These are phyloP conservation scores for Reticulitermes lucifugus DNA, from an alignment of 2,888 invertebrate genomes.

Conservation along the genomic window DNA sequence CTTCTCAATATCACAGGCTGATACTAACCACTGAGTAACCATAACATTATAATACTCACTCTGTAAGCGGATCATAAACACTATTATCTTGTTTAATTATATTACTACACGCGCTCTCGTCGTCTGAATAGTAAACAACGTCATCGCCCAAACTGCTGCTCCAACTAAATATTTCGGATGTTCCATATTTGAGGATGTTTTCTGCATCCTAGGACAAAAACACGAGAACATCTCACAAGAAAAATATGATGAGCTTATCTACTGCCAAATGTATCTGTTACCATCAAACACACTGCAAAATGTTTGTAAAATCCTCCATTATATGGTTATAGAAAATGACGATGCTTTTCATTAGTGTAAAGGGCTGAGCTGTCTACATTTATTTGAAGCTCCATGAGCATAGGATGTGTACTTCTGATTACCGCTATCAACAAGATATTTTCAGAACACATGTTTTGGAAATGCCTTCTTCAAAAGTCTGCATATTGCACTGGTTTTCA, in stretches of 20 bases:
- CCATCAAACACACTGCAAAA: no score
- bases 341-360: background rate
- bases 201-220: slow-evolving; percentile 18
- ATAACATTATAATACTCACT: slow-evolving; percentile 23
- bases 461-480: no score
- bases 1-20: background rate
- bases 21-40: background rate
- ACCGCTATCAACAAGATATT: no score
- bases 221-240: no score
- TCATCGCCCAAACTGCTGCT: background rate
- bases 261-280: no score
- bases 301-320: no score
- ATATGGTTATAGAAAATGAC: background rate
- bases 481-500: no score
- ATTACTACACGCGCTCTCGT: background rate
- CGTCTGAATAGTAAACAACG: slow-evolving; percentile 11
- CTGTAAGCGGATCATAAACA: slow-evolving; percentile 19
- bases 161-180: background rate
- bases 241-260: no score
- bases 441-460: no score
- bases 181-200: slow-evolving; percentile 7
- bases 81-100: background rate
- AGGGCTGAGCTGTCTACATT: background rate
- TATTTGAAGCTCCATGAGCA: no score
- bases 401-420: no score